Percentiles rank a stretch among this genome's conserved stretches.
These are phyloP conservation scores for Cryptus armator DNA, from an alignment of 2,888 invertebrate species.

Conservation along the genomic window DNA sequence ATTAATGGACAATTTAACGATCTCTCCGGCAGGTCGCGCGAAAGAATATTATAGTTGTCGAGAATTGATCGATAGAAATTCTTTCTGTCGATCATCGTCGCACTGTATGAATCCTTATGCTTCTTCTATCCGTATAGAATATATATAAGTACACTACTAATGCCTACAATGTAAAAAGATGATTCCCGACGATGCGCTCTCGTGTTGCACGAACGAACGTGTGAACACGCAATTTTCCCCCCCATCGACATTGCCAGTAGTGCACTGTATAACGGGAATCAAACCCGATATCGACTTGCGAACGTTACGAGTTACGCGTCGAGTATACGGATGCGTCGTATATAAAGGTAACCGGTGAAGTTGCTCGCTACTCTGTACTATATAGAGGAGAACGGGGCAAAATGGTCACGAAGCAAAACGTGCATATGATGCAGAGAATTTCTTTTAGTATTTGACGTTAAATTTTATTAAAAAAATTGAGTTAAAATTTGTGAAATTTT, in stretches of 20 bases:
- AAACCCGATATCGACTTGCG: slow-evolving; percentile 51
- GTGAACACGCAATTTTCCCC: slow-evolving; percentile 43
- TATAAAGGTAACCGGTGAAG: not conserved
- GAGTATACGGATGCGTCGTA: slow-evolving; percentile 45
- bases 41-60: not conserved
- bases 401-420: no score
- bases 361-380: not conserved
- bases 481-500: not conserved
- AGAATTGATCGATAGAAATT: slow-evolving; percentile 36
- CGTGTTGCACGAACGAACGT: slow-evolving; percentile 35
- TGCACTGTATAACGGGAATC: slow-evolving; percentile 44
- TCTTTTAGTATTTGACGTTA: no score
- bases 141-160: no score
- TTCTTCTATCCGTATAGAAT: not conserved
- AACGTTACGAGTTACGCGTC: slow-evolving; percentile 58
- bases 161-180: not conserved
- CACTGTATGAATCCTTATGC: slow-evolving; percentile 14
- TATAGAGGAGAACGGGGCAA: not conserved
- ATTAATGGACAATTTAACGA: slow-evolving; percentile 55
- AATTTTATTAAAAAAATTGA: not conserved
- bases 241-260: not conserved
- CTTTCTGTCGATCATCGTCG: slow-evolving; percentile 17
- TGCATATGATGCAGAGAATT: no score
- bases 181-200: slow-evolving; percentile 21
- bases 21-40: slow-evolving; percentile 17